These are phyloP conservation scores for Cecidostiba fungosa DNA, from an alignment of 2,888 invertebrate genomes.

Conservation along the genomic window DNA sequence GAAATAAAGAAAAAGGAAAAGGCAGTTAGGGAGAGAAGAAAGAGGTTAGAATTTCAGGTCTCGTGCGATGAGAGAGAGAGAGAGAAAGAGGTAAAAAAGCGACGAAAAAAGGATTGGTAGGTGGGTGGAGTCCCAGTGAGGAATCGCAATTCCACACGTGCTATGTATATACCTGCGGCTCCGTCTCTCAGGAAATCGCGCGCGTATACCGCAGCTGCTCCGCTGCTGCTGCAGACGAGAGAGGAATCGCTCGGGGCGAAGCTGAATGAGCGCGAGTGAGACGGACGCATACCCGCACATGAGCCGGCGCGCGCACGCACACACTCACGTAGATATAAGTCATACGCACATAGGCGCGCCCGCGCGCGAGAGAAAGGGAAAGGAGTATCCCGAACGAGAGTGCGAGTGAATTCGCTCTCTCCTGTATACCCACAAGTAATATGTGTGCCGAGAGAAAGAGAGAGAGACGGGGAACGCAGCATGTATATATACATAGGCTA, in stretches of 20 bases:
- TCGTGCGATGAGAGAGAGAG: background rate
- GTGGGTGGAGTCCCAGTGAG: background rate
- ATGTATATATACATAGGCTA: slow-evolving; percentile 52
- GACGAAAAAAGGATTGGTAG: background rate
- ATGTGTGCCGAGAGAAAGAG: background rate
- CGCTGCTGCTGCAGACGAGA: background rate
- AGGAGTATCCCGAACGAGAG: slow-evolving; percentile 57
- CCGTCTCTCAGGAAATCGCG: slow-evolving; percentile 10
- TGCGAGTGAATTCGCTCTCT: slow-evolving; percentile 51
- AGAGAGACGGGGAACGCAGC: slow-evolving; percentile 35
- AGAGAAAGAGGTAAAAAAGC: background rate
- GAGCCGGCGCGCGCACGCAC: background rate
- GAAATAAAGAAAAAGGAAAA: background rate
- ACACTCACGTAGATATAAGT: background rate
- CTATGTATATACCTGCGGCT: background rate
- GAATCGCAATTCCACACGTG: slow-evolving; percentile 16
- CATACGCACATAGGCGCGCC: slow-evolving; percentile 26
- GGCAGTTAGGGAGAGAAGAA: background rate
- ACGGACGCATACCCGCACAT: slow-evolving; percentile 26
- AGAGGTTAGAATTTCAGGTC: slow-evolving; percentile 39
- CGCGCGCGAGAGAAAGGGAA: slow-evolving; percentile 49
- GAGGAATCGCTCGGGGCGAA: slow-evolving; percentile 38
- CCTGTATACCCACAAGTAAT: background rate
- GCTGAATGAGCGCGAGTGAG: slow-evolving; percentile 55
- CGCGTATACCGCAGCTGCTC: background rate